Evolutionary conservation across 2,888 invertebrate species (phyloP).

Genomic region (Alcis repandata): DNA sequence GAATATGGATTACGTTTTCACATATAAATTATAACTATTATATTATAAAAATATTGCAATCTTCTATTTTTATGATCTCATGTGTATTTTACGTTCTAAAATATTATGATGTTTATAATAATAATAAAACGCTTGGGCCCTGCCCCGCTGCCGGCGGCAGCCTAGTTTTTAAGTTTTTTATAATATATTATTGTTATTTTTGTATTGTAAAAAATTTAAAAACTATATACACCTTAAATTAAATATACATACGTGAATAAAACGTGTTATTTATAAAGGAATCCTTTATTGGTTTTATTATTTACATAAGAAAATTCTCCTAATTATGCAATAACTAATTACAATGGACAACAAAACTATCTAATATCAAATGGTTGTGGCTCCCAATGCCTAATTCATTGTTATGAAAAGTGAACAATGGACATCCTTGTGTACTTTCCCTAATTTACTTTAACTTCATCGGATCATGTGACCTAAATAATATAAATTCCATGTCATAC

Average conservation of each 20-base stretch:
- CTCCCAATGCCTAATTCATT: constrained; percentile 54
- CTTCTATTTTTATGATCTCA: constrained; percentile 34
- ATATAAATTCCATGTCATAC: constrained; percentile 35
- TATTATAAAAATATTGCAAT: background rate
- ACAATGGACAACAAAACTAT: constrained; percentile 83
- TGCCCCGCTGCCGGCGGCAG: no score
- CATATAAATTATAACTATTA: constrained; percentile 27
- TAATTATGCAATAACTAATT: constrained; percentile 81
- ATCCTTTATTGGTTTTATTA: constrained; percentile 79
- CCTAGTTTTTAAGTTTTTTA: no score
- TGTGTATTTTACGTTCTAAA: constrained; percentile 18
- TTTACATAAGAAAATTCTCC: constrained; percentile 85
- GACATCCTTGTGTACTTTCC: constrained; percentile 48
- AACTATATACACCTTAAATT: no score
- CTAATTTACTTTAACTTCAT: constrained; percentile 37
- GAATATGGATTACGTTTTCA: constrained; percentile 51
- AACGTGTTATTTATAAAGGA: constrained; percentile 74
- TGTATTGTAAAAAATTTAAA: no score
- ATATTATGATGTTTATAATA: constrained; percentile 43
- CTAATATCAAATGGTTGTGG: constrained; percentile 78
- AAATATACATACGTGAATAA: no score
- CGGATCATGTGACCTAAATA: constrained; percentile 48
- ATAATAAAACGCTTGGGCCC: no score
- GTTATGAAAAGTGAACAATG: constrained; percentile 31
- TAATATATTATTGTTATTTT: no score